Evolutionary conservation across 2,113 vertebrate genomes (phyloP), one percentile per base, ranked within the genome.

Genomic region (Tyrannus savana): DNA sequence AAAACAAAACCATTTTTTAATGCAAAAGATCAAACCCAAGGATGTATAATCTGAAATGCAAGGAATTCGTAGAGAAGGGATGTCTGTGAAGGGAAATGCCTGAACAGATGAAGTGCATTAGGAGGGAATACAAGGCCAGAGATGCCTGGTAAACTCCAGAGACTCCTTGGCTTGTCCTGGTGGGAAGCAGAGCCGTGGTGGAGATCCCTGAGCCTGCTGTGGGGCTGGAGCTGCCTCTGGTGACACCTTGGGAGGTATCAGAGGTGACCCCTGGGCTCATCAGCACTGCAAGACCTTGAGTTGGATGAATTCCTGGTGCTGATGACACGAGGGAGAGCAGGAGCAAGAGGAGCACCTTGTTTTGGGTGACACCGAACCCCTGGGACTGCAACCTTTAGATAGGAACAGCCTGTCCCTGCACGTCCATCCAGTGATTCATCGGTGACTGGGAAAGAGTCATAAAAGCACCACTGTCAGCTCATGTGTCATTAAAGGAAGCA

Each of bases 341-440:
- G 27, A 89, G 71, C 39, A 33, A 35, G 82, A 79, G 74, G 2
- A 79, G 60, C 35, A 8, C 64, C 64, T 78, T 52, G 56, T 27
- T 87, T 60, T 1, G 41, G 72, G 60, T 75, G 77, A 9, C 13
- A 3, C 33, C 1, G 68, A 89, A 12, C 12, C 42, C 3, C 37
- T 1, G 5, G 56, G 37, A 30, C 1, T 1, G 9, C 64, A 77
- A 2, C 10, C 39, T 80, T 87, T 53, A 1, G 19, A 19, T 23
- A 41, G 52, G 91, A 91, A 89, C 94, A 92, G 31, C 15, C 62
- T 91, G 95, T 92, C 56, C 89, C 52, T 49, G 19, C 4, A 0
- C 89, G 50, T 72, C 64, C 84, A 78, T 81, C 73, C 77, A 68
- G 62, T 96, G 95, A 95, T 56, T 95, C 95, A 96, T 27, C 10